Evolutionary conservation across 2,888 invertebrate genomes (phyloP).

Genomic region (Drymonia ruficornis): DNA sequence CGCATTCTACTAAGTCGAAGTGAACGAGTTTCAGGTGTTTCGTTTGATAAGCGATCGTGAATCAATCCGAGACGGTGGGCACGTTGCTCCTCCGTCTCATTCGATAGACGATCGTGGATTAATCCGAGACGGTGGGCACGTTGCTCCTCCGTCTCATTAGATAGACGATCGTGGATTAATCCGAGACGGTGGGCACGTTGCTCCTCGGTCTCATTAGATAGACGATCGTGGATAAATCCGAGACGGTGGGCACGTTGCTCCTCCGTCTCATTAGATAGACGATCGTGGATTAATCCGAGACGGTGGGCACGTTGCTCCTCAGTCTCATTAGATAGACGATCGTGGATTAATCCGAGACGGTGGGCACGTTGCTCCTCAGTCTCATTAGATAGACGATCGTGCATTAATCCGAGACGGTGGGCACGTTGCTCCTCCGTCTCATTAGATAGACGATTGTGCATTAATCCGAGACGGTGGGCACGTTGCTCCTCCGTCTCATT

Average conservation of each 20-base stretch:
- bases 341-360: slow-evolving; percentile 9
- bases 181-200: slow-evolving; percentile 4
- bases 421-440: slow-evolving; percentile 8
- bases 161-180: slow-evolving; percentile 12
- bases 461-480: slow-evolving; percentile 7
- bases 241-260: slow-evolving; percentile 11
- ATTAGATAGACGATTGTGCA: slow-evolving; percentile 9
- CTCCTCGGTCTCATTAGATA: slow-evolving; percentile 11
- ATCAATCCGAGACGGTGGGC: slow-evolving; percentile 12
- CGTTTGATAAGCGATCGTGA: slow-evolving; percentile 11
- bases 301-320: slow-evolving; percentile 10
- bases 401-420: slow-evolving; percentile 9
- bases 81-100: slow-evolving; percentile 14
- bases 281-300: slow-evolving; percentile 11
- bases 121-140: slow-evolving; percentile 10
- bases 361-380: slow-evolving; percentile 9
- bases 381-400: slow-evolving; percentile 12
- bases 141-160: slow-evolving; percentile 8
- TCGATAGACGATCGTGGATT: slow-evolving; percentile 11
- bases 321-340: slow-evolving; percentile 12
- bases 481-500: no score
- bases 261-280: slow-evolving; percentile 9
- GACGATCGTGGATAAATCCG: slow-evolving; percentile 8
- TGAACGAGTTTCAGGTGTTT: slow-evolving; percentile 12
- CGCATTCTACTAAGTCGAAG: slow-evolving; percentile 9